These are phyloP conservation scores for Phainopepla nitens DNA, from an alignment of 2,113 vertebrate species.

Conservation along the genomic window DNA sequence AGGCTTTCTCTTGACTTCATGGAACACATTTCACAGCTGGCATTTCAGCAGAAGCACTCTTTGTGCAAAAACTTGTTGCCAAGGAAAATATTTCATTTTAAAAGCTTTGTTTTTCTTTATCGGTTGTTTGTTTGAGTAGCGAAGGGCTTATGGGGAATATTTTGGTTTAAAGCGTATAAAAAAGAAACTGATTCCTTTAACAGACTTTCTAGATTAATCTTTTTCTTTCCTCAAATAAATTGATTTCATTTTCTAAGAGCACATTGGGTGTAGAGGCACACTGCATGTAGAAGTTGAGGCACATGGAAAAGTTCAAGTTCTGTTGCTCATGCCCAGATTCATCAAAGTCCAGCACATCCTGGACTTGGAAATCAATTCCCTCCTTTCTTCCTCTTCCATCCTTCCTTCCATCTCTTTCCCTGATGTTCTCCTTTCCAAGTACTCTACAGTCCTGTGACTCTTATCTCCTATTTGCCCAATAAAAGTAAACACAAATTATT, in stretches of 20 bases:
- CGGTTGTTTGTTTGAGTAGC: neutral
- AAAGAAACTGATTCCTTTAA: neutral
- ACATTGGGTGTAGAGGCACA: accelerated
- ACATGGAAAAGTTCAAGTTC: neutral
- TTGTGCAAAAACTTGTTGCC: neutral
- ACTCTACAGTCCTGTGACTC: neutral
- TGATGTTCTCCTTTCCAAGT: neutral
- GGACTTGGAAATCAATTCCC: neutral
- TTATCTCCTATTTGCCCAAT: neutral
- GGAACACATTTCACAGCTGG: slow-evolving; percentile 1
- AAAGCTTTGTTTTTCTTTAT: slow-evolving; percentile 4
- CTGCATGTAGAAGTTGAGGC: neutral
- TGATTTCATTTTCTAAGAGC: neutral
- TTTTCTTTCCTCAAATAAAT: neutral
- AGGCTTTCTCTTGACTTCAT: slow-evolving; percentile 9
- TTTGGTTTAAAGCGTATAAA: neutral
- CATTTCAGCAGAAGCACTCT: neutral
- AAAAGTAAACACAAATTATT: neutral
- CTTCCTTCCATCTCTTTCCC: neutral
- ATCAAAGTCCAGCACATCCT: neutral
- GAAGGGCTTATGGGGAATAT: neutral
- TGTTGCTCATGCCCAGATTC: neutral
- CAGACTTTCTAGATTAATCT: neutral
- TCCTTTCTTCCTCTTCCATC: neutral
- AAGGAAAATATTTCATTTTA: slow-evolving; percentile 52